phyloP scores from a whole-genome alignment of 2,113 vertebrate genomes.

The Macrotus californicus region DNA sequence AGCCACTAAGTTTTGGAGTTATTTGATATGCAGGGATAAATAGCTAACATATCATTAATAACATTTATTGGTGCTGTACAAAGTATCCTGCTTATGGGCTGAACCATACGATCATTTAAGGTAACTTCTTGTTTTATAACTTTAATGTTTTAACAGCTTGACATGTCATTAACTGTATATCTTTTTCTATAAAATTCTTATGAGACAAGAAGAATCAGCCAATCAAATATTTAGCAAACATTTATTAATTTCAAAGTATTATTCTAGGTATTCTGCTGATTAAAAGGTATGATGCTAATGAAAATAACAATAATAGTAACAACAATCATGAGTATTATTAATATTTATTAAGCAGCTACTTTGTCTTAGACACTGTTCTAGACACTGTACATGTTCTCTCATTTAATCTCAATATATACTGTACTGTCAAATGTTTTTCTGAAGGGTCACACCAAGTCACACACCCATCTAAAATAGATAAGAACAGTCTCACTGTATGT shows the following conservation, averaged over 20 bases:
- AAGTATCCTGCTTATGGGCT: background rate
- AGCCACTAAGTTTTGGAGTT: background rate
- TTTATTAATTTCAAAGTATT: background rate
- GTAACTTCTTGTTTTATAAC: background rate
- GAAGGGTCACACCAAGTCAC: background rate
- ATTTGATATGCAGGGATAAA: background rate
- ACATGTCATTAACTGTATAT: background rate
- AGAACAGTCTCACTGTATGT: background rate
- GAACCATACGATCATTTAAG: background rate
- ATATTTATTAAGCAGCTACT: background rate
- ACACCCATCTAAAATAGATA: background rate
- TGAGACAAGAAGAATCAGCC: background rate
- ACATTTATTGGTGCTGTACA: background rate
- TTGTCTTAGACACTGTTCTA: background rate
- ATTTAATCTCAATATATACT: background rate
- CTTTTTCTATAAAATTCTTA: background rate
- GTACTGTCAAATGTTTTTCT: background rate
- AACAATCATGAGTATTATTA: background rate
- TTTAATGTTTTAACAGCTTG: conserved; percentile 4
- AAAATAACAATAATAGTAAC: background rate
- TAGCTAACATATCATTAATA: background rate
- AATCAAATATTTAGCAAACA: conserved; percentile 24
- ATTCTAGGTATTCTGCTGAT: background rate
- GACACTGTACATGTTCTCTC: background rate
- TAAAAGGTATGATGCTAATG: background rate